These are phyloP conservation scores for Paedocypris micromegethes DNA, from an alignment of 2,797 vertebrate species.

Conservation along the genomic window DNA sequence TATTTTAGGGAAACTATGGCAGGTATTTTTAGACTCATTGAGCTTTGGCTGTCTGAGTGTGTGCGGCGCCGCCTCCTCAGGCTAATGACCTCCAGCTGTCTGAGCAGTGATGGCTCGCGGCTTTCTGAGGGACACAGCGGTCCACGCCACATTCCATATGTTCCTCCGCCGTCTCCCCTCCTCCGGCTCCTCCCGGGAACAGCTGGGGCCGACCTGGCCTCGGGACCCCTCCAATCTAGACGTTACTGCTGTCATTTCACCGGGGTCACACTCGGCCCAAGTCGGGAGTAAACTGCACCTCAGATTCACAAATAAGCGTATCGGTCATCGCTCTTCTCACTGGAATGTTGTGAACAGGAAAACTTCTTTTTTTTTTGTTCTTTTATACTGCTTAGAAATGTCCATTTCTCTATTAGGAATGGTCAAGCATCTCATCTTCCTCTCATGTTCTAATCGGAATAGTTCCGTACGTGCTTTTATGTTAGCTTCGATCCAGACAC, in stretches of 20 bases:
- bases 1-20: slow-evolving; percentile 1
- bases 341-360: slow-evolving; percentile 9
- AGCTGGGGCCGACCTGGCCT: slow-evolving; percentile 39
- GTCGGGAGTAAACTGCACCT: slow-evolving; percentile 16
- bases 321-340: background rate
- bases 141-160: slow-evolving; percentile 39
- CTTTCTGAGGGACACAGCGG: slow-evolving; percentile 34
- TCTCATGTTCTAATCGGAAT: too few species aligned
- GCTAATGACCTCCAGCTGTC: slow-evolving; percentile 55
- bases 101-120: slow-evolving; percentile 31
- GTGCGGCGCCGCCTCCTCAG: slow-evolving; percentile 32
- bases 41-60: slow-evolving; percentile 10
- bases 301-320: slow-evolving; percentile 28
- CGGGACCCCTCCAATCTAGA: slow-evolving; percentile 31
- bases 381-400: too few species aligned
- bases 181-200: slow-evolving; percentile 33
- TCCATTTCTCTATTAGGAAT: too few species aligned
- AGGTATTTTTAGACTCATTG: slow-evolving; percentile 3
- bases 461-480: too few species aligned
- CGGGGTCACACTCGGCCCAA: slow-evolving; percentile 27
- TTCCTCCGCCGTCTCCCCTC: slow-evolving; percentile 27
- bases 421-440: too few species aligned
- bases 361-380: too few species aligned
- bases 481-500: too few species aligned
- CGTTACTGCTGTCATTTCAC: slow-evolving; percentile 30